Conservation (phyloP, 92 coral and sea anemone species). For the Epizoanthus ramosus region DNA sequence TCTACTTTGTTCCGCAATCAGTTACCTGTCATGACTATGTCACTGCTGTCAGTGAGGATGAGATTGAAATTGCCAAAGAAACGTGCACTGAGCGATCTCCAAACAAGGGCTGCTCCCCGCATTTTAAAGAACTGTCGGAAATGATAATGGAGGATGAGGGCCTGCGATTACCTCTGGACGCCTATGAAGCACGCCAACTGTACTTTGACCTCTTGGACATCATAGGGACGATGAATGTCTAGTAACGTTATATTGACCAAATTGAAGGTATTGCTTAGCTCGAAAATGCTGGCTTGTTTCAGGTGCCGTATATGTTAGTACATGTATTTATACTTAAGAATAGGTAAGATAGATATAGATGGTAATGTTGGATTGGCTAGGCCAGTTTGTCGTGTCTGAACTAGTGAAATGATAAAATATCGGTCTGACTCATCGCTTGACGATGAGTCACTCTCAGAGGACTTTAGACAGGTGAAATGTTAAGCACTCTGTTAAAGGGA, state of each 20-base stretch:
- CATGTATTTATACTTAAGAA: background rate
- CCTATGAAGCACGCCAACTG: conserved; percentile 54
- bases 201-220: conserved; percentile 45
- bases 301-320: conserved; percentile 3
- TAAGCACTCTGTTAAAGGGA: no score
- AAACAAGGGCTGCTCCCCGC: conserved; percentile 58
- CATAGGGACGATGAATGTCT: conserved; percentile 16
- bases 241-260: conserved; percentile 16
- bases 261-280: conserved; percentile 7
- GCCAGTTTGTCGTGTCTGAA: background rate
- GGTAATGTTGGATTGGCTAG: background rate
- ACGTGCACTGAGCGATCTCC: conserved; percentile 54
- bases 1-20: conserved; percentile 64
- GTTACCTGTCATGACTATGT: conserved; percentile 57
- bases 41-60: conserved; percentile 62
- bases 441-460: no score
- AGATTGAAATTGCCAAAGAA: conserved; percentile 65
- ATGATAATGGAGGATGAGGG: conserved; percentile 76
- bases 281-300: background rate
- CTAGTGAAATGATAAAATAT: no score
- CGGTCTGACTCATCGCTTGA: no score
- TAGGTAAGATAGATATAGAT: background rate
- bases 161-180: conserved; percentile 61
- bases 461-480: no score
- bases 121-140: conserved; percentile 63